phyloP scores from a whole-genome alignment of 2,888 invertebrate genomes.

The Alsophila aescularia region DNA sequence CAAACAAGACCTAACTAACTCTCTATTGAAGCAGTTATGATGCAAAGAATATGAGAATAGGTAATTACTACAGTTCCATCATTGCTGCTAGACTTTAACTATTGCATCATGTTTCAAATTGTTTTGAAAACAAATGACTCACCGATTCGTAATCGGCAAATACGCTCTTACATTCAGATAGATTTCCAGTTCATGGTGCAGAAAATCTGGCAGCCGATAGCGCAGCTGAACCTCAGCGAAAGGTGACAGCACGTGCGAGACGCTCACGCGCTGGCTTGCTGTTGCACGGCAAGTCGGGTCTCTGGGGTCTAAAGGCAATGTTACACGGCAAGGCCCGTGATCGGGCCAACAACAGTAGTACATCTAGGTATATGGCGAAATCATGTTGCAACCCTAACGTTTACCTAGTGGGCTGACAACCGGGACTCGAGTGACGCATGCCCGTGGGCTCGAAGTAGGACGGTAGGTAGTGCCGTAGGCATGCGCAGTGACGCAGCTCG shows the following conservation, averaged over 20 bases:
- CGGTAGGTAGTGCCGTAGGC: slow-evolving; percentile 52
- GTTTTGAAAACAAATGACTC: slow-evolving; percentile 56
- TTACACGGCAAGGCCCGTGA: slow-evolving; percentile 65
- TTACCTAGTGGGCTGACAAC: slow-evolving; percentile 84
- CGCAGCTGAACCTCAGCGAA: slow-evolving; percentile 30
- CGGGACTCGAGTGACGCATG: slow-evolving; percentile 62
- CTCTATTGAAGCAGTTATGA: slow-evolving; percentile 7
- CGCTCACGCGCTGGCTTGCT: slow-evolving; percentile 36
- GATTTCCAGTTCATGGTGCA: slow-evolving; percentile 18
- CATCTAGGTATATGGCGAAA: slow-evolving; percentile 51
- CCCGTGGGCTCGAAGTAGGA: slow-evolving; percentile 53
- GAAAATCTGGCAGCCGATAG: slow-evolving; percentile 35
- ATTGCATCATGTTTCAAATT: slow-evolving; percentile 20
- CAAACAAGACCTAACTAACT: slow-evolving; percentile 27
- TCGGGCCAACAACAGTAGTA: slow-evolving; percentile 51
- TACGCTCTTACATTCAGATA: slow-evolving; percentile 29
- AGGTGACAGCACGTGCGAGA: slow-evolving; percentile 30
- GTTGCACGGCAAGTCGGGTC: slow-evolving; percentile 42
- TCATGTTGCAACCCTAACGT: slow-evolving; percentile 69
- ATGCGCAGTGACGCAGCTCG: slow-evolving; percentile 40
- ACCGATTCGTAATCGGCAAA: slow-evolving; percentile 41
- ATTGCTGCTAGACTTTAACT: not conserved
- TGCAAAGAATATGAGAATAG: not conserved
- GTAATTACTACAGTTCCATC: not conserved
- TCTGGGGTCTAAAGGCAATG: slow-evolving; percentile 74